Evolutionary conservation across 2,113 vertebrate genomes (phyloP), one percentile per base, ranked within the genome.

Genomic region (Carassius carassius): DNA sequence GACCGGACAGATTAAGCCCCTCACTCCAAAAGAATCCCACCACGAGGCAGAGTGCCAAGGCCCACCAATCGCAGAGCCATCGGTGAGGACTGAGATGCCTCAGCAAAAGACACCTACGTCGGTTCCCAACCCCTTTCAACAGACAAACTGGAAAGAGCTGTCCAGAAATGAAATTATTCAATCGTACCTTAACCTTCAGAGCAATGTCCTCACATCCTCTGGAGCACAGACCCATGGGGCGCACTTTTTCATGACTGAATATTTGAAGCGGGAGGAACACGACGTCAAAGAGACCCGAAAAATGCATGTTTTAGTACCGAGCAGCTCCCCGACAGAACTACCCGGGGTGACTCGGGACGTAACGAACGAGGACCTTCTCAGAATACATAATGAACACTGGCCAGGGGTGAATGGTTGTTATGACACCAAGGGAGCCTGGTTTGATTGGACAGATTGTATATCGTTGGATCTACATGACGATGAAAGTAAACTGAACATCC

Each of bases 91-190:
- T 93, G 96, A 97, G 91, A 92, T 86, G 49, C 92, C 94, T 86
- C 94, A 94, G 88, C 95, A 92, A 82, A 96, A 94, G 90, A 93
- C 91, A 83, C 94, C 95, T 84, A 92, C 94, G 58, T 92, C 95
- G 12, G 91, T 95, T 86, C 95, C 96, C 82, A 99, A 95, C 89
- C 97, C 98, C 78, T 99, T 99, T 87, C 97, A 98, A 92, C 97
- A 99, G 92, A 99, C 98, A 51, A 99, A 99, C 96, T 99, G 98
- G 98, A 98, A 99, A 89, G 98, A 99, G 88, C 94, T 99, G 87
- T 98, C 98, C 60, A 94, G 96, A 89, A 99, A 98, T 0, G 97
- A 99, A 94, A 98, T 99, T 78, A 98, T 99, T 93, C 98, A 99
- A 94, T 98, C 97, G 9, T 99, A 99, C 95, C 96, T 99, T 94